Percentiles rank a stretch among this genome's conserved stretches.
Evolutionary conservation across 2,797 vertebrate genomes (phyloP).

Genomic region (Prionace glauca): DNA sequence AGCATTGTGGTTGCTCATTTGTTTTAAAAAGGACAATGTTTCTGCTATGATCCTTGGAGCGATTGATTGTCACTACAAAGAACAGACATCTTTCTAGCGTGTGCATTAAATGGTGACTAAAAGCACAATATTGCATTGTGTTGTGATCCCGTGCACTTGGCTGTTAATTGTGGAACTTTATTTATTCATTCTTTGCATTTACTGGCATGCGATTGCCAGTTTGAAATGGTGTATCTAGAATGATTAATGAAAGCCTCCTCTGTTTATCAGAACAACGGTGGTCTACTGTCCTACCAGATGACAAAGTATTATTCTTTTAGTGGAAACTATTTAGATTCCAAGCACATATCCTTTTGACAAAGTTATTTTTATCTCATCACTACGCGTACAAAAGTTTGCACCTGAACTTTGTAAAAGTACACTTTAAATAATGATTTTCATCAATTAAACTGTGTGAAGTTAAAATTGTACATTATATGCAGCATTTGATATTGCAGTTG

Average conservation of each 20-base stretch:
- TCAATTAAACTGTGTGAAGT: neutral
- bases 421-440: neutral
- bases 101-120: neutral
- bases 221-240: neutral
- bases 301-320: neutral
- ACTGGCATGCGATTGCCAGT: neutral
- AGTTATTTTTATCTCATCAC: neutral
- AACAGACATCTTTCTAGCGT: neutral
- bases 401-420: neutral
- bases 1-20: neutral
- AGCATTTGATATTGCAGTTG: neutral
- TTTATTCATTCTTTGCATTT: constrained; percentile 16
- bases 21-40: neutral
- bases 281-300: neutral
- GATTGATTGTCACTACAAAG: neutral
- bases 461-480: neutral
- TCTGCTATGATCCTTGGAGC: neutral
- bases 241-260: neutral
- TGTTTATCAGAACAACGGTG: neutral
- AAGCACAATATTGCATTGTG: neutral
- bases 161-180: neutral
- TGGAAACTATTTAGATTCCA: neutral
- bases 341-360: neutral
- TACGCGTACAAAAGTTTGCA: neutral
- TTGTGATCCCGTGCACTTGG: neutral